Percentiles rank a stretch among this genome's conserved stretches.
Evolutionary conservation across 2,797 vertebrate species (phyloP).

Genomic region (Clarias pachynema): DNA sequence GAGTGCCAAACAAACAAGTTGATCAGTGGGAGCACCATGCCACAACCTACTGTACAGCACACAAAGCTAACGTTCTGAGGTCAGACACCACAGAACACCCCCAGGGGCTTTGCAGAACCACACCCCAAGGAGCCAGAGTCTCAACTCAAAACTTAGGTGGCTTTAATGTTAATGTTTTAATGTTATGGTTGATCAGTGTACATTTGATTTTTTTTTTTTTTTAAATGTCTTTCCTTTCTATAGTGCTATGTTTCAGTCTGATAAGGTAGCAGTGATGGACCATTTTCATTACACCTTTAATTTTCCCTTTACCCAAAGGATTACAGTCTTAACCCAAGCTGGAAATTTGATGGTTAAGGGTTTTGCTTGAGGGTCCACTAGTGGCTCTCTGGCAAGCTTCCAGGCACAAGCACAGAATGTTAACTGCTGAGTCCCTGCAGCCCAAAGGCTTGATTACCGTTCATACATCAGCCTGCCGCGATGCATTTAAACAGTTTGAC

Average conservation of each 20-base stretch:
- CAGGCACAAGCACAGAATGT: not conserved
- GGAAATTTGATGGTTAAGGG: not conserved
- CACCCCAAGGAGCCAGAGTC: too few species aligned
- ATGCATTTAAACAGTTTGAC: not conserved
- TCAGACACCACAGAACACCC: too few species aligned
- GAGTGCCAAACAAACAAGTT: too few species aligned
- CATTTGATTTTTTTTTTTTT: not conserved
- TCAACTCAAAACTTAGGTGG: too few species aligned
- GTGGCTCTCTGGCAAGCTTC: not conserved
- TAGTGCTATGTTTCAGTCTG: not conserved
- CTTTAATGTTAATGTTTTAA: too few species aligned
- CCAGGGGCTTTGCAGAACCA: too few species aligned
- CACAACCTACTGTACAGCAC: too few species aligned
- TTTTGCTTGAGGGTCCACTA: not conserved
- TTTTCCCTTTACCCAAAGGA: not conserved
- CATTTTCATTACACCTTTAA: not conserved
- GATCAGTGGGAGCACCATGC: too few species aligned
- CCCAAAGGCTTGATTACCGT: not conserved
- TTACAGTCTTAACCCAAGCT: not conserved
- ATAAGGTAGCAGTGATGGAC: not conserved
- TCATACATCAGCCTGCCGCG: slow-evolving; percentile 1
- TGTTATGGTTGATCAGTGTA: too few species aligned
- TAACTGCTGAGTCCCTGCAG: slow-evolving; percentile 2
- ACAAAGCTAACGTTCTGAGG: too few species aligned
- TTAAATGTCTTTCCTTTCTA: not conserved